phyloP scores from a whole-genome alignment of 2,797 vertebrate genomes.

The Pagetopsis macropterus region DNA sequence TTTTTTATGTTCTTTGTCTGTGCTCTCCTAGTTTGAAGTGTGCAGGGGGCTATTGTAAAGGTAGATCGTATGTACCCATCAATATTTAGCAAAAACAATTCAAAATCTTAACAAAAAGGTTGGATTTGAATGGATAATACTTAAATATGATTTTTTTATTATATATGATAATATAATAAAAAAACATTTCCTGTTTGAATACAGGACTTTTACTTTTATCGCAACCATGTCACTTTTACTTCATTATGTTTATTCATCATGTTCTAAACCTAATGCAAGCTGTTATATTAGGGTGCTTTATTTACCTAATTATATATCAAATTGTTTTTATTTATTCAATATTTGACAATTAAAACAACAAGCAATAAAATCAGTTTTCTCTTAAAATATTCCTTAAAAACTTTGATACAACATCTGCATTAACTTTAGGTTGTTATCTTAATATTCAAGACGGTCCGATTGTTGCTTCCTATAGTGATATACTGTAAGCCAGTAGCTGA shows the following conservation, averaged over 20 bases:
- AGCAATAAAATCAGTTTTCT: not conserved
- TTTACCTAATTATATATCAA: not conserved
- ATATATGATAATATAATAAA: no score
- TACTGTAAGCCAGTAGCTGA: constrained; percentile 52
- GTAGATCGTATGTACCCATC: not conserved
- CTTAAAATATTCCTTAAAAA: not conserved
- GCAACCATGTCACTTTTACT: not conserved
- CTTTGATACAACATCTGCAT: not conserved
- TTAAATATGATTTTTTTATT: not conserved
- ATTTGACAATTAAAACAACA: not conserved
- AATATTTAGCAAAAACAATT: not conserved
- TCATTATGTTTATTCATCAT: not conserved
- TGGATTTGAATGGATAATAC: not conserved
- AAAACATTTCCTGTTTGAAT: not conserved
- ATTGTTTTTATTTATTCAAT: not conserved
- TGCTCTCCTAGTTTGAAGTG: not conserved
- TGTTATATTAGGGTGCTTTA: not conserved
- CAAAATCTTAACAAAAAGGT: not conserved
- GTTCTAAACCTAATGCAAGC: not conserved
- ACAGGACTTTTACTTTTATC: not conserved
- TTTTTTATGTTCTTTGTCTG: no score
- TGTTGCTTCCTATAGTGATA: constrained; percentile 39
- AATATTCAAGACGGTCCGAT: not conserved
- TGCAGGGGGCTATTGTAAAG: not conserved
- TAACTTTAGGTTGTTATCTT: not conserved